Base-by-base conservation (phyloP, 2,888 invertebrate species). In the Caenorhabditis zanzibari region DNA sequence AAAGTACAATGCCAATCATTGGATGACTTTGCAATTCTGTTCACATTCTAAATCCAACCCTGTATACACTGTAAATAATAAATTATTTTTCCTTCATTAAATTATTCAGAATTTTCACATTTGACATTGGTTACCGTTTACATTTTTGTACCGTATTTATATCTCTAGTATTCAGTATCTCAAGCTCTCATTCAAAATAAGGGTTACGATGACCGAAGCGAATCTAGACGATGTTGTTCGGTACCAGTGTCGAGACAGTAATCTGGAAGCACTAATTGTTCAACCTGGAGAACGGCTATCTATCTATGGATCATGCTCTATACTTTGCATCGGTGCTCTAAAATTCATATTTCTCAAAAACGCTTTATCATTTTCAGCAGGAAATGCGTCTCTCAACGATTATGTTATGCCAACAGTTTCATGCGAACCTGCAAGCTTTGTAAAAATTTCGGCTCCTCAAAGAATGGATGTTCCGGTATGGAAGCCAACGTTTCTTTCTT, bases 401-500 rank as follows among this genome's bases (percentile, higher is more conserved):
- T 84, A 44, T 52, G 26, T 9, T 10, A 38, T 84, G n/a, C 73
- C 68, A 0, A 35, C 47, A 26, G 71, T 74, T 14, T 84, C 83
- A 1, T 80, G 72, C n/a, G 80, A 80, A 22, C 22, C 47, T 0
- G 14, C n/a, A 0, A 80, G 72, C 12, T 72, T 84, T 14, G 0
- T 84, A 16, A 80, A 80, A 22, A 63, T 80, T 12, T 80, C 83
- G 14, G 83, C 83, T 3, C 83, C 83, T 0, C 69, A 76, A 38
- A 35, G 59, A 41, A 80, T 84, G 80, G 75, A 72, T 16, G 52
- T 84, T 5, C 83, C 83, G 61, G 82, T 72, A 19, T 19, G 14
- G n/a, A n/a, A 38, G n/a, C 28, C 10, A 47, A 44, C 32, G 28
- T 12, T 28, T n/a, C n/a, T 44, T 22, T 5, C 16, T 44, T 14